Conservation (phyloP, 2,113 vertebrate species). For the Ictalurus furcatus region DNA sequence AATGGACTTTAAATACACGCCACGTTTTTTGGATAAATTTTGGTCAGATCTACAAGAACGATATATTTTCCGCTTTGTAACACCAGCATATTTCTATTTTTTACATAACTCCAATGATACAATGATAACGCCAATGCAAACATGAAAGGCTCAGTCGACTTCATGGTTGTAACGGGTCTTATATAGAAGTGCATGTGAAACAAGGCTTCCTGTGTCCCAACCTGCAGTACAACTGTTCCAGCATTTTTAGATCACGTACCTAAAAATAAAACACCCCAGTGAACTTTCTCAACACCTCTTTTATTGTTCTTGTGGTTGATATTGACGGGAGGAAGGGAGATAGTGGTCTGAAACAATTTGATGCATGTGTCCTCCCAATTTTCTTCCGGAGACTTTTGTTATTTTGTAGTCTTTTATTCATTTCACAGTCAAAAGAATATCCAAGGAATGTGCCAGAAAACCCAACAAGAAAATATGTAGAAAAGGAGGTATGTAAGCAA, state of each 20-base stretch:
- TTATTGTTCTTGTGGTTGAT: constrained; percentile 71
- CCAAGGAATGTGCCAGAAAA: constrained; percentile 99
- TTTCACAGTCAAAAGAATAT: constrained; percentile 99
- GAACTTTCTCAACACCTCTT: constrained; percentile 69
- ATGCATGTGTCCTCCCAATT: constrained; percentile 89
- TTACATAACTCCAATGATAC: background rate
- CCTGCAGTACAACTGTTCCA: constrained; percentile 76
- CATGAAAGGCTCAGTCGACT: constrained; percentile 35
- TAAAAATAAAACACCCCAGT: constrained; percentile 64
- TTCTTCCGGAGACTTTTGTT: constrained; percentile 93
- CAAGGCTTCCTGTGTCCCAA: constrained; percentile 78
- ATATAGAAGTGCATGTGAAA: constrained; percentile 81
- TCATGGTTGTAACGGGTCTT: constrained; percentile 78
- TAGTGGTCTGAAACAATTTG: constrained; percentile 72
- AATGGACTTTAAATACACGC: background rate
- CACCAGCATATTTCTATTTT: background rate
- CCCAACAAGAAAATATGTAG: constrained; percentile 99
- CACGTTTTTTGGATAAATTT: background rate
- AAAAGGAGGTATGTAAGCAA: constrained; percentile 99
- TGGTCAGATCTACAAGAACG: background rate
- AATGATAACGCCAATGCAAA: constrained; percentile 39
- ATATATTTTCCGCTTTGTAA: background rate
- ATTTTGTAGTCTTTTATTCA: constrained; percentile 99
- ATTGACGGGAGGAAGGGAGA: constrained; percentile 53
- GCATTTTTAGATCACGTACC: constrained; percentile 59